phyloP scores from a whole-genome alignment of 2,888 invertebrate species.

The Dioctria rufipes region DNA sequence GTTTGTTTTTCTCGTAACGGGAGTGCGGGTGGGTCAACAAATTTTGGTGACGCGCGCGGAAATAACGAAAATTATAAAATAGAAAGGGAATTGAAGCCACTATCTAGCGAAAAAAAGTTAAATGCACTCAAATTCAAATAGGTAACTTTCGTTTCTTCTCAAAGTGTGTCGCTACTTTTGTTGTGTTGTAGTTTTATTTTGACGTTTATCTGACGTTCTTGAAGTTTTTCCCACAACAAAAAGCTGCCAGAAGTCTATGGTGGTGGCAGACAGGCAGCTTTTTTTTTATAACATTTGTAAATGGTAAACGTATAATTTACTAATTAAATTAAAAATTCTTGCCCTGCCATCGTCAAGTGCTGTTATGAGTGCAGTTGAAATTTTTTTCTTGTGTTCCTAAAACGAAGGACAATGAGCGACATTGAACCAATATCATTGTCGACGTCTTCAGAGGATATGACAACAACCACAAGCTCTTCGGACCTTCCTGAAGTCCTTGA shows the following conservation, averaged over 20 bases:
- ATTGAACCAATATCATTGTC: constrained; percentile 23
- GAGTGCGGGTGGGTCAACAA: no score
- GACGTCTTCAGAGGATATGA: constrained; percentile 47
- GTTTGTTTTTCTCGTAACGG: no score
- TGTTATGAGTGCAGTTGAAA: not conserved
- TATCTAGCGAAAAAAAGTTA: no score
- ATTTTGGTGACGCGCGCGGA: no score
- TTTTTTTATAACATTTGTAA: constrained; percentile 4
- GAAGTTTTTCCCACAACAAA: constrained; percentile 19
- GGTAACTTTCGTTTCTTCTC: no score
- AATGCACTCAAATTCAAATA: no score
- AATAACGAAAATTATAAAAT: no score
- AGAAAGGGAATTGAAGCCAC: no score
- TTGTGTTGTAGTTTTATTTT: not conserved
- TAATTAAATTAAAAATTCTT: constrained; percentile 1
- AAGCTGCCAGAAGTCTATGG: constrained; percentile 20
- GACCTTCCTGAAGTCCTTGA: constrained; percentile 58
- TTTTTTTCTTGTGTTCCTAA: constrained; percentile 6
- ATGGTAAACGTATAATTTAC: not conserved
- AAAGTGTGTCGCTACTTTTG: no score
- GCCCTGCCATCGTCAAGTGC: not conserved
- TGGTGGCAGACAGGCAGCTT: constrained; percentile 15
- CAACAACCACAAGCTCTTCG: constrained; percentile 54
- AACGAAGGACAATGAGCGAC: constrained; percentile 36
- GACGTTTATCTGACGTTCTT: constrained; percentile 20